These are phyloP conservation scores for Calliopsis andreniformis DNA, from an alignment of 1,140 invertebrate genomes.

Conservation along the genomic window DNA sequence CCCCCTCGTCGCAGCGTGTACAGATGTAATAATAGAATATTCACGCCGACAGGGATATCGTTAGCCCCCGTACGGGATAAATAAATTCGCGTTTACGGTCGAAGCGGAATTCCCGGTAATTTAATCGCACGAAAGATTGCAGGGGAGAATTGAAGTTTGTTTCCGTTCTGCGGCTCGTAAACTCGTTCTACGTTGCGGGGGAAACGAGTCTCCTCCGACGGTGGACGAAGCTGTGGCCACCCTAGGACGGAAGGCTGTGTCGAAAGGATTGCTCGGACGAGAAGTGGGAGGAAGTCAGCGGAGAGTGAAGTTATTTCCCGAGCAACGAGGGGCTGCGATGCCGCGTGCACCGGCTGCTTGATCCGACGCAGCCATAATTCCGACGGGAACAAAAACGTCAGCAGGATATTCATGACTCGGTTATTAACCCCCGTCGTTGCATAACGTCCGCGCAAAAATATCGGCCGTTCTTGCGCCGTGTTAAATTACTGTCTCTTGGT, in stretches of 20 bases:
- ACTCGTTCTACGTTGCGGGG: no score
- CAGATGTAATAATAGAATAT: constrained; percentile 41
- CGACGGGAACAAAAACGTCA: constrained; percentile 62
- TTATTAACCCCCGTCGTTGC: constrained; percentile 62
- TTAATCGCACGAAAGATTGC: background rate
- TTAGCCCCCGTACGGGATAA: constrained; percentile 11
- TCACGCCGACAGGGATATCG: constrained; percentile 26
- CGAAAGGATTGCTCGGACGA: background rate
- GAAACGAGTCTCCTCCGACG: no score
- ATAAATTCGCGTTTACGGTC: constrained; percentile 15
- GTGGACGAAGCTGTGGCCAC: no score
- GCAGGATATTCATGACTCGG: constrained; percentile 59
- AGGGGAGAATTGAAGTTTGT: background rate
- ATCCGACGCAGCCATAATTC: constrained; percentile 57
- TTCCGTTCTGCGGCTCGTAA: background rate
- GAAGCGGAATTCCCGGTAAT: background rate
- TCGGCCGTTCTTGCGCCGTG: background rate
- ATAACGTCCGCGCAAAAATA: constrained; percentile 8
- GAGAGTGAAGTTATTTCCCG: background rate
- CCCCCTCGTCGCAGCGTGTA: background rate
- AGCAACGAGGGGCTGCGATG: background rate
- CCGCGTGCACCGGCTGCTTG: constrained; percentile 30
- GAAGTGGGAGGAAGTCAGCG: background rate
- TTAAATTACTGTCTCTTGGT: background rate
- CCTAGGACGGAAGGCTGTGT: no score